A percentile compares a stretch with the other conserved stretches of the same genome.
Conservation (phyloP, 2,888 invertebrate species). For the Smittia aterrima region DNA sequence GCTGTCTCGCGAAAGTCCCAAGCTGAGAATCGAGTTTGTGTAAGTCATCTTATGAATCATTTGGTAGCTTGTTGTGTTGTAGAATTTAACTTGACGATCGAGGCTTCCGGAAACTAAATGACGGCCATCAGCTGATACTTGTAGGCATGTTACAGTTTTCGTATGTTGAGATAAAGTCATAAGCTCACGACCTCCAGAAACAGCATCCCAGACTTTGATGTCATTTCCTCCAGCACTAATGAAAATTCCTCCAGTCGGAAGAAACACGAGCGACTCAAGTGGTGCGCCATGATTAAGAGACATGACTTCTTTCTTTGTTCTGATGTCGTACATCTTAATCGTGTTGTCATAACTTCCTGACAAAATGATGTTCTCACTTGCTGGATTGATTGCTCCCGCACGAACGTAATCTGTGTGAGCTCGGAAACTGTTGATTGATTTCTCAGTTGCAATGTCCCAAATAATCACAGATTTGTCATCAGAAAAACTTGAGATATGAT, state of each 20-base stretch:
- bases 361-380: slow-evolving; percentile 70
- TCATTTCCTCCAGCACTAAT: slow-evolving; percentile 89
- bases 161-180: slow-evolving; percentile 88
- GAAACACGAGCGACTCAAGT: slow-evolving; percentile 82
- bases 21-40: slow-evolving; percentile 84
- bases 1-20: slow-evolving; percentile 74
- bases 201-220: slow-evolving; percentile 90
- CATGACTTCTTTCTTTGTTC: slow-evolving; percentile 67
- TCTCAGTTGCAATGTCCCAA: slow-evolving; percentile 91
- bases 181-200: slow-evolving; percentile 81
- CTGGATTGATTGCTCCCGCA: slow-evolving; percentile 76
- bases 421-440: slow-evolving; percentile 62
- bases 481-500: slow-evolving; percentile 80
- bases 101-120: slow-evolving; percentile 85
- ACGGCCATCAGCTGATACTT: slow-evolving; percentile 76
- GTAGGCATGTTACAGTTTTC: slow-evolving; percentile 88
- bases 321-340: slow-evolving; percentile 77
- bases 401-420: slow-evolving; percentile 80
- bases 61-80: slow-evolving; percentile 82
- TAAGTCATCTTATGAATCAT: slow-evolving; percentile 85
- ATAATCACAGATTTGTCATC: slow-evolving; percentile 83
- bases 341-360: slow-evolving; percentile 89
- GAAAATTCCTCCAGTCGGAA: slow-evolving; percentile 87
- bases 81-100: slow-evolving; percentile 91
- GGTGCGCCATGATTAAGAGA: slow-evolving; percentile 84